Conservation (phyloP, 2,888 invertebrate species). For the Quadriops clusia region DNA sequence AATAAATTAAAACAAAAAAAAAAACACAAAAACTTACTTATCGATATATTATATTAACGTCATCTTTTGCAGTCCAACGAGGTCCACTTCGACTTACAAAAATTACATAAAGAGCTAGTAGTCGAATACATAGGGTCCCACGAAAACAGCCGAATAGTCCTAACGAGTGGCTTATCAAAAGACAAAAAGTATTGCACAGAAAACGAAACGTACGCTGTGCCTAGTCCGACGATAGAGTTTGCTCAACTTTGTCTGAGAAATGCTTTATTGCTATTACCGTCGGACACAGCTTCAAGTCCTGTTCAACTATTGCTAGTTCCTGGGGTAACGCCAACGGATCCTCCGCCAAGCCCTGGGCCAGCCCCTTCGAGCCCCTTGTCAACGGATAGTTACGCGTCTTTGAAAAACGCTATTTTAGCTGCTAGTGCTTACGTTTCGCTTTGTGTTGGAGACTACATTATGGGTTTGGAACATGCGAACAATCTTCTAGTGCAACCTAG, state of each 20-base stretch:
- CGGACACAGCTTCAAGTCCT: conserved; percentile 31
- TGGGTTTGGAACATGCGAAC: conserved; percentile 68
- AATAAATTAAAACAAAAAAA: too few species aligned
- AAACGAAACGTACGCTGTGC: conserved; percentile 72
- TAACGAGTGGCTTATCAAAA: conserved; percentile 43
- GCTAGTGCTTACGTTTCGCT: conserved; percentile 76
- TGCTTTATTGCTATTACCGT: conserved; percentile 60
- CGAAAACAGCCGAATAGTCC: conserved; percentile 48
- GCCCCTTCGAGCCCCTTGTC: conserved; percentile 53
- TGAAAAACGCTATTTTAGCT: conserved; percentile 57
- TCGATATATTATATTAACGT: too few species aligned
- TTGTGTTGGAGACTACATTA: conserved; percentile 70
- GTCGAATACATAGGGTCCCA: conserved; percentile 46
- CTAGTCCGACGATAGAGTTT: conserved; percentile 80
- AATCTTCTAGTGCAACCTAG: conserved; percentile 60
- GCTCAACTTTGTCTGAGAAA: conserved; percentile 80
- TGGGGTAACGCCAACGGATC: conserved; percentile 31
- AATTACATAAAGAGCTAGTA: conserved; percentile 47
- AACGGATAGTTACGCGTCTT: conserved; percentile 46
- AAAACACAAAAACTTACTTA: too few species aligned
- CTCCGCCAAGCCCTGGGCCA: conserved; percentile 32
- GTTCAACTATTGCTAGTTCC: conserved; percentile 34
- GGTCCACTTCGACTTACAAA: conserved; percentile 46
- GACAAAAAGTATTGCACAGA: conserved; percentile 45
- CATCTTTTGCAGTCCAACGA: conserved; percentile 46